Conservation (phyloP, 2,888 invertebrate species). For the Baccha elongata region DNA sequence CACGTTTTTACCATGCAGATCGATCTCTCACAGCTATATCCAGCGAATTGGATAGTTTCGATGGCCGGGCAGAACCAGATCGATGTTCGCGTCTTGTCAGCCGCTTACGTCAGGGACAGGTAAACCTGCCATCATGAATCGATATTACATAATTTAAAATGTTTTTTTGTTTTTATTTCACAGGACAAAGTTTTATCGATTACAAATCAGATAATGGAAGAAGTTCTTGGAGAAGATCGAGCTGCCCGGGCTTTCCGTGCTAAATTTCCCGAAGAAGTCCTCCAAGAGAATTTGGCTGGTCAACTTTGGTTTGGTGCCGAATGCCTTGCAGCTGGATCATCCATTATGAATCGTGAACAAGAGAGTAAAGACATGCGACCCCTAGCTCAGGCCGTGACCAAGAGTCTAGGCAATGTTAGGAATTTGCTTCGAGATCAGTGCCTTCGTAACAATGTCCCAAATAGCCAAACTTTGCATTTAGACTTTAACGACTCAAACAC, state of each 20-base stretch:
- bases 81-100: conserved; percentile 97
- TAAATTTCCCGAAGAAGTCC: conserved; percentile 99
- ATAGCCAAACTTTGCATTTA: conserved; percentile 83
- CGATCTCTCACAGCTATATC: conserved; percentile 97
- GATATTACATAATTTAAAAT: conserved; percentile 3
- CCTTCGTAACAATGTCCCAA: conserved; percentile 86
- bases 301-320: conserved; percentile 99
- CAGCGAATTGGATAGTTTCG: conserved; percentile 98
- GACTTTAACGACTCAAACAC: conserved; percentile 86
- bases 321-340: conserved; percentile 99
- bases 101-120: conserved; percentile 96
- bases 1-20: conserved; percentile 99
- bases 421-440: conserved; percentile 95
- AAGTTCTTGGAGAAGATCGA: conserved; percentile 92
- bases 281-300: conserved; percentile 98
- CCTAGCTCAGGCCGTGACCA: conserved; percentile 97
- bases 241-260: conserved; percentile 97
- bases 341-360: conserved; percentile 97
- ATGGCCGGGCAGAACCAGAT: conserved; percentile 99
- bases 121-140: conserved; percentile 75
- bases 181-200: conserved; percentile 95
- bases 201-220: conserved; percentile 97
- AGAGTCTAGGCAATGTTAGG: conserved; percentile 96
- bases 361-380: conserved; percentile 99
- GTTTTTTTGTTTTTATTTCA: background rate